Base-by-base conservation (phyloP, 2,888 invertebrate genomes). In the Ochropleura leucogaster region DNA sequence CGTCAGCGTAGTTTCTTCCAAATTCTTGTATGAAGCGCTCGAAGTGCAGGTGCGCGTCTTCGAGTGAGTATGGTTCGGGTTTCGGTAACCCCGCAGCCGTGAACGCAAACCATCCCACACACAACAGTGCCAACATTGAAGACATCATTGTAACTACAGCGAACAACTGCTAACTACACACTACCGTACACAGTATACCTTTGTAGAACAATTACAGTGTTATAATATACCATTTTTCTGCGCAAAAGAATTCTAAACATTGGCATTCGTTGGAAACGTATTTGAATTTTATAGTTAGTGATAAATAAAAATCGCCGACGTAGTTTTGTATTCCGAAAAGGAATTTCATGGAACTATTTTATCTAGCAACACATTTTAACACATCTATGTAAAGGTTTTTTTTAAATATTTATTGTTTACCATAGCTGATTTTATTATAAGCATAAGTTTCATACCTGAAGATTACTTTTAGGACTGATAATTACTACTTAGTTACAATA, bases 11-110 rank as follows among this genome's bases (percentile, higher is more conserved):
- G 1, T 74, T n/a, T 47, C 66, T 66, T 9, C 51, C 16, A n/a
- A 51, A 62, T 12, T 76, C 9, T n/a, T 51, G 40, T 2, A 84
- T 73, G 53, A 85, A 86, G 0, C 30, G 10, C 53, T 85, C 74
- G 40, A 86, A 86, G 55, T 57, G 49, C 0, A 10, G 9, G n/a
- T 77, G 74, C 0, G 83, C 85, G 5, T 85, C 55, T 55, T 77
- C 79, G 7, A 64, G 55, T 8, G n/a, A 8, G 55, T 72, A 81
- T 4, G 51, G 51, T 10, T 40, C 16, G 7, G 47, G 53, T 6
- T 30, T 14, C n/a, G 12, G 18, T 40, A 63, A 30, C 18, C n/a
- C 20, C 12, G 74, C 66, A 10, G 59, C 18, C 10, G 55, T 59
- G 9, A 69, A 18, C 8, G 59, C 69, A 10, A 66, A 62, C 47